phyloP scores from a whole-genome alignment of 92 coral and sea anemone species.

The Diadumene lineata region DNA sequence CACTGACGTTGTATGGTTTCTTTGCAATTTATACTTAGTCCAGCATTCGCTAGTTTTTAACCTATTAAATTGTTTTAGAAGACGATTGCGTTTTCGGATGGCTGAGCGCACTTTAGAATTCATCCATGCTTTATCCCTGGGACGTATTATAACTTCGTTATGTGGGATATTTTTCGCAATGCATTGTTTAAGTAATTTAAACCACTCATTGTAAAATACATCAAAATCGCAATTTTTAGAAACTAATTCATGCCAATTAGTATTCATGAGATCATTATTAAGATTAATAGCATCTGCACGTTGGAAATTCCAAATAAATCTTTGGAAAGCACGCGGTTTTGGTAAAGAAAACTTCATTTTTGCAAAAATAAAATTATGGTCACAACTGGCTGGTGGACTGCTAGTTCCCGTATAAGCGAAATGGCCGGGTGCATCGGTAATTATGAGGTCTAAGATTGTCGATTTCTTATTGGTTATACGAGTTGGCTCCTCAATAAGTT shows the following conservation, averaged over 20 bases:
- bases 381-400: constrained; percentile 54
- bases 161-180: constrained; percentile 18
- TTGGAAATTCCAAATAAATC: constrained; percentile 22
- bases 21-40: constrained; percentile 53
- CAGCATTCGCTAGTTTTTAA: constrained; percentile 21
- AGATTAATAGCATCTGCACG: constrained; percentile 18
- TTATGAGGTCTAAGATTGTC: constrained; percentile 27
- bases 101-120: constrained; percentile 38
- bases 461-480: constrained; percentile 22
- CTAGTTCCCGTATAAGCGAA: constrained; percentile 46
- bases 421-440: constrained; percentile 45
- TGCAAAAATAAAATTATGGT: constrained; percentile 35
- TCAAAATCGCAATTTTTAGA: constrained; percentile 4
- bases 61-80: constrained; percentile 29
- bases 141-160: constrained; percentile 34
- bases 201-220: constrained; percentile 2
- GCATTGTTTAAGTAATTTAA: constrained; percentile 6
- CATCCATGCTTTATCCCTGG: constrained; percentile 57
- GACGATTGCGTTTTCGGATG: constrained; percentile 47
- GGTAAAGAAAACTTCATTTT: constrained; percentile 20
- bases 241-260: neutral
- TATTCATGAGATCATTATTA: constrained; percentile 4
- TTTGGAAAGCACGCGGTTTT: constrained; percentile 7
- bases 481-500: constrained; percentile 30
- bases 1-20: constrained; percentile 46